Conservation (phyloP, 2,888 invertebrate species). For the Pammene fasciana region DNA sequence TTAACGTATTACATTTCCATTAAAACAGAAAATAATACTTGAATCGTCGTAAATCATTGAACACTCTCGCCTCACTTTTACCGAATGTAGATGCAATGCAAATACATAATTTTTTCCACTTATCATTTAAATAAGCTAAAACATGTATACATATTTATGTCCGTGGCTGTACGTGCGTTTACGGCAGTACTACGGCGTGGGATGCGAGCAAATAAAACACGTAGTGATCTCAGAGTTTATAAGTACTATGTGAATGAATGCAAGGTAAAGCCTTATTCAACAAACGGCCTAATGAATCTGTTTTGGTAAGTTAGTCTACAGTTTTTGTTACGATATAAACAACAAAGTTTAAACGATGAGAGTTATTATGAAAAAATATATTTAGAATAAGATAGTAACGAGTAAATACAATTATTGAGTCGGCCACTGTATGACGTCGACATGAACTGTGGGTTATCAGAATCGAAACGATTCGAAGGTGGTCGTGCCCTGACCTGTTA, state of each 20-base stretch:
- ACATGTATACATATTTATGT: neutral
- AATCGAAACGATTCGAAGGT: constrained; percentile 48
- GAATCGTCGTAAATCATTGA: no score
- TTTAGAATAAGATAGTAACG: constrained; percentile 16
- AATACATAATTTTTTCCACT: no score
- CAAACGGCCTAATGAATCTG: constrained; percentile 16
- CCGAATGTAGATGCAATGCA: no score
- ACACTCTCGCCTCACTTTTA: no score
- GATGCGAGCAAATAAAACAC: constrained; percentile 26
- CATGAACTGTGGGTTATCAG: constrained; percentile 66
- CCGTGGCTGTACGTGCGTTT: neutral
- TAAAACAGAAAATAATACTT: no score
- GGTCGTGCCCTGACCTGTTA: constrained; percentile 44
- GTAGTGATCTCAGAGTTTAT: constrained; percentile 30
- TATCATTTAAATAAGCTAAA: neutral
- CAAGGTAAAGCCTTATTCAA: constrained; percentile 27
- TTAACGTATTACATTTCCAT: no score
- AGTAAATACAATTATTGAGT: constrained; percentile 27
- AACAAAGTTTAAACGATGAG: constrained; percentile 3
- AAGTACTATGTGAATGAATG: constrained; percentile 33
- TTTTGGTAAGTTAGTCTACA: constrained; percentile 8
- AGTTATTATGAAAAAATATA: constrained; percentile 4
- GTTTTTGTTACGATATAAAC: neutral
- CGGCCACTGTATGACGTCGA: constrained; percentile 48
- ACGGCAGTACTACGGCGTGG: constrained; percentile 23